These are phyloP conservation scores for Apogon hyalosoma DNA, from an alignment of 2,797 vertebrate species.

Conservation along the genomic window DNA sequence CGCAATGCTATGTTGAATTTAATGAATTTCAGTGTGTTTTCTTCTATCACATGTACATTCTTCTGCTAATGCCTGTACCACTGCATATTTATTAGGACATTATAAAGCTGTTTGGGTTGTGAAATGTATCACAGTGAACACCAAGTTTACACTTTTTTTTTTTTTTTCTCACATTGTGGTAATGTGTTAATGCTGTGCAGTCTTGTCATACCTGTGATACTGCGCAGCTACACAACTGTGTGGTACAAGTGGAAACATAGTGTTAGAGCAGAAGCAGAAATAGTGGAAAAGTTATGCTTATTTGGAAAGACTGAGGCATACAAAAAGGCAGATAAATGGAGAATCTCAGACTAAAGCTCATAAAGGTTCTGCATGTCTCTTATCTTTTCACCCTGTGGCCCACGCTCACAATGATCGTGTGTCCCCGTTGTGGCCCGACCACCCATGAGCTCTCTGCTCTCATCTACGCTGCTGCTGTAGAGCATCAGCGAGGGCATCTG, in stretches of 20 bases:
- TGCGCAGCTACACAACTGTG: background rate
- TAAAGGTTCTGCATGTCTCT: conserved; percentile 19
- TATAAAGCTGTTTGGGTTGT: conserved; percentile 1
- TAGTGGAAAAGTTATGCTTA: no score
- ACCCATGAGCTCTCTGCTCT: conserved; percentile 37
- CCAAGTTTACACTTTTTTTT: background rate
- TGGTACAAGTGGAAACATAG: background rate
- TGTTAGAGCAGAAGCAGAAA: no score
- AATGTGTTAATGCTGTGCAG: background rate
- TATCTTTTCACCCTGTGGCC: conserved; percentile 16
- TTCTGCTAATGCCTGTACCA: background rate
- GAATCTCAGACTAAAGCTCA: conserved; percentile 18
- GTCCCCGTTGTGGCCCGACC: conserved; percentile 27
- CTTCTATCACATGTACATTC: background rate
- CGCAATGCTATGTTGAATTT: no score
- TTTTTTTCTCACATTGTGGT: background rate
- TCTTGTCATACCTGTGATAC: background rate
- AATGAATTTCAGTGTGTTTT: background rate
- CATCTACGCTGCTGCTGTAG: conserved; percentile 38
- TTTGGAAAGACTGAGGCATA: background rate
- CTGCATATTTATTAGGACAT: background rate
- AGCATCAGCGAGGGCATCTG: conserved; percentile 59
- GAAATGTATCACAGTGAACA: conserved; percentile 12
- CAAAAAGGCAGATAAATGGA: background rate
- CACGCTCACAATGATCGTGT: conserved; percentile 39